Evolutionary conservation across 53 echinoderm and acorn worm species (phyloP).

Genomic region (Actinopyga echinites): DNA sequence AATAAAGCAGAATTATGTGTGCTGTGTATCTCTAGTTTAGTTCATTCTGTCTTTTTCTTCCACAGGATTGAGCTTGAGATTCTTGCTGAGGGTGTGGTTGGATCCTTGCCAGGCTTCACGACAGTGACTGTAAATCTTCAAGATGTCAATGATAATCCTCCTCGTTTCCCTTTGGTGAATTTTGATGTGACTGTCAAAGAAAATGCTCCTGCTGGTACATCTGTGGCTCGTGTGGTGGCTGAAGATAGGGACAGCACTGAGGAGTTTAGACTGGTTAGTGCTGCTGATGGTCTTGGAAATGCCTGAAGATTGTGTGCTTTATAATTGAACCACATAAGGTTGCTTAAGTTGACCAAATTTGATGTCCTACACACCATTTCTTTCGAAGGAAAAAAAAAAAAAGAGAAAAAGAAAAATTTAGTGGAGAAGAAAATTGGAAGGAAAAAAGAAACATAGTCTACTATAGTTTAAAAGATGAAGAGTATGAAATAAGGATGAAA

Average conservation of each 20-base stretch:
- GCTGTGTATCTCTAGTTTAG: too few relatives aligned
- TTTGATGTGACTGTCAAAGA: constrained; percentile 70
- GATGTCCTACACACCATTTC: neutral
- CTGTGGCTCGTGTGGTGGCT: constrained; percentile 56
- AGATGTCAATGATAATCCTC: constrained; percentile 82
- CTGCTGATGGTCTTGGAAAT: neutral
- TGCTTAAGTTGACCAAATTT: neutral
- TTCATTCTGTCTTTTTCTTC: neutral
- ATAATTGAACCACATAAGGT: neutral
- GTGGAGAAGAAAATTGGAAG: too few relatives aligned
- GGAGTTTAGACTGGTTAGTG: constrained; percentile 55
- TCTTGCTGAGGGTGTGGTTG: constrained; percentile 22
- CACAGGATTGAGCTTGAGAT: constrained; percentile 40
- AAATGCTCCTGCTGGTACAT: neutral
- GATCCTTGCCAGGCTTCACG: constrained; percentile 6
- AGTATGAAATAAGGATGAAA: too few relatives aligned
- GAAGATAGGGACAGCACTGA: constrained; percentile 60
- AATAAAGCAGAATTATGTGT: too few relatives aligned
- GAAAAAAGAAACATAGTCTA: too few relatives aligned
- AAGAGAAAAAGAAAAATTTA: too few relatives aligned
- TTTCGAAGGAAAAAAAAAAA: too few relatives aligned
- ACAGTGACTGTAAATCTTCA: constrained; percentile 42
- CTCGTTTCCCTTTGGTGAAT: constrained; percentile 61
- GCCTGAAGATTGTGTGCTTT: neutral
- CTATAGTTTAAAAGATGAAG: too few relatives aligned